Evolutionary conservation across 2,113 vertebrate species (phyloP).

Genomic region (Pomatostomus ruficeps): DNA sequence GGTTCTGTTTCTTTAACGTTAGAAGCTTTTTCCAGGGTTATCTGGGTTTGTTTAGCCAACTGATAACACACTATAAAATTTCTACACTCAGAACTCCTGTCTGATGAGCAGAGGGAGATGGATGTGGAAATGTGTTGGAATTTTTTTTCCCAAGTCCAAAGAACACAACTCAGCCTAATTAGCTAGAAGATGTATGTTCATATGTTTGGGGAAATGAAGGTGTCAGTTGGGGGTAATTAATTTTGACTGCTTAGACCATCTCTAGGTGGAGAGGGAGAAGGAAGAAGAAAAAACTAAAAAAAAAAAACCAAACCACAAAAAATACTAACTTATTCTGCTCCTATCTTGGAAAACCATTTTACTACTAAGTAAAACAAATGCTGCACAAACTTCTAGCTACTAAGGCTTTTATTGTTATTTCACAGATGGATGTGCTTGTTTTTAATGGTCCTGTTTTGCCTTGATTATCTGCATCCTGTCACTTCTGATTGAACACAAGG

Average conservation of each 20-base stretch:
- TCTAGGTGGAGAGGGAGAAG: neutral
- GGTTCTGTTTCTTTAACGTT: neutral
- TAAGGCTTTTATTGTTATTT: neutral
- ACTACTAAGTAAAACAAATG: neutral
- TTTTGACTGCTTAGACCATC: neutral
- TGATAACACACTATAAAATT: neutral
- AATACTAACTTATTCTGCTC: neutral
- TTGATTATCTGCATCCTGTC: neutral
- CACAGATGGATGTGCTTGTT: constrained; percentile 15
- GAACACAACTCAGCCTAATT: neutral
- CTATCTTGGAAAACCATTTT: neutral
- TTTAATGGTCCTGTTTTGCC: constrained; percentile 1
- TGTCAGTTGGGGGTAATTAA: neutral
- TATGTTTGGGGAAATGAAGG: neutral
- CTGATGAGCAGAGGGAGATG: neutral
- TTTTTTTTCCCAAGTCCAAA: neutral
- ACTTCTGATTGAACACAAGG: neutral
- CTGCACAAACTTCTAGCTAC: neutral
- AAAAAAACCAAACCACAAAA: neutral
- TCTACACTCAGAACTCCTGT: neutral
- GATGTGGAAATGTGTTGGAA: neutral
- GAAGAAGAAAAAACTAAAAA: neutral
- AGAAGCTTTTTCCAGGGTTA: neutral
- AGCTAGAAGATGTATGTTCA: neutral
- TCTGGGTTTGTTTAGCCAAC: neutral